Base-by-base conservation (phyloP, 1,140 invertebrate species). In the Oncopodura yosiiana region DNA sequence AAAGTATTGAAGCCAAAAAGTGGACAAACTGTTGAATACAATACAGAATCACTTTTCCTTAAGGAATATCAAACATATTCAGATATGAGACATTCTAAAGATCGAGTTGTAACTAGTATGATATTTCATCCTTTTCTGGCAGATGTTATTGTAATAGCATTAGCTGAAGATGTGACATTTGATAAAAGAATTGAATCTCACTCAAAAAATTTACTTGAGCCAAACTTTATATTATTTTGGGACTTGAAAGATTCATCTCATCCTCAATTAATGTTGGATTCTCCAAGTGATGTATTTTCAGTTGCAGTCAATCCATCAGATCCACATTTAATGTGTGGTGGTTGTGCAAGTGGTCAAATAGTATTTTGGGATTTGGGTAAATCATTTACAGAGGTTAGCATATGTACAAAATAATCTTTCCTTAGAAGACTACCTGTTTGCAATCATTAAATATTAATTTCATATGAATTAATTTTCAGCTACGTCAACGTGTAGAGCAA, bases 321-420 rank as follows among this genome's bases (percentile, higher is more conserved):
- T 50, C 69, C 72, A 3, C 69, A 74, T 58, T 65, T 73, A 9
- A 65, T 75, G 3, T 69, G 64, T 49, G 74, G 73, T 29, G 75
- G 75, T n/a, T 75, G 73, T 64, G 67, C 70, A 23, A 75, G 72
- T 67, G 75, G 74, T 9, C 73, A 74, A 60, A 64, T 77, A 14
- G 69, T 74, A 29, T 49, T 76, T 26, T 77, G 75, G 75, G 74
- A 77, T 61, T 68, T 75, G 4, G 65, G 54, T 1, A 23, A 37
- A 19, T 24, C 21, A 0, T 58, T 50, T 26, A 38, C 34, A 5
- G 60, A 58, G n/a, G n/a, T n/a, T n/a, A n/a, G n/a, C n/a, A n/a
- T n/a, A n/a, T n/a, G n/a, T n/a, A n/a, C n/a, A n/a, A n/a, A n/a
- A n/a, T n/a, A n/a, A n/a, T n/a, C n/a, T n/a, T n/a, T n/a, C n/a